Evolutionary conservation across 53 echinoderm and acorn worm genomes (phyloP), one percentile per base, ranked within the genome.

Genomic region (Henricia sp.): DNA sequence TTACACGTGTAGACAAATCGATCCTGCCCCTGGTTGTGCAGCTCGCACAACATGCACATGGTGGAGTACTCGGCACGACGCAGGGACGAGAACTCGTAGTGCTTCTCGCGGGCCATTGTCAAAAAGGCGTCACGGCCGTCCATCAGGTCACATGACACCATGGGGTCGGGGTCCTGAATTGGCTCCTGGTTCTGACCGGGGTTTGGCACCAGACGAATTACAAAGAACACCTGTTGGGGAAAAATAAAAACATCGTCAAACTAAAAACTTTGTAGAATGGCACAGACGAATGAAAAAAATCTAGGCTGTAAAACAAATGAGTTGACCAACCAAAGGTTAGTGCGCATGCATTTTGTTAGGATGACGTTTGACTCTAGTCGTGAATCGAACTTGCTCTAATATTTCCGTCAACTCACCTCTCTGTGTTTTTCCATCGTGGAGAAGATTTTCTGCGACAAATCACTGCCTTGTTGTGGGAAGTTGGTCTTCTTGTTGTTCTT

Each of bases 401-500:
- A n/a, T n/a, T n/a, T n/a, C n/a, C 8, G 62, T 13, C 4, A 23
- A 44, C 94, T 86, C 27, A 91, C 99, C 92, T 99, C 99, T 87
- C 90, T 83, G 68, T 99, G 99, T 50, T 99, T 99, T 71, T 99
- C 99, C 99, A 99, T 99, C 30, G 99, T 99, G 37, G 99, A 92
- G 80, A 92, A 99, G 51, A 99, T 82, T 76, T 99, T 99, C 64
- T 99, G 92, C 10, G 99, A 88, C 42, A 99, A 67, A 72, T 99
- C 99, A 56, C 84, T 99, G 80, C 99, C 99, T 67, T 99, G 99
- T 84, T 99, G 94, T 10, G 99, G 99, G 70, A 99, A 99, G 88
- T 92, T 94, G 37, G 94, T 94, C 84, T 99, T 99, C 94, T 99
- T 99, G 89, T 92, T 95, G 92, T 99, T 99, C 86, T 99, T 99